Evolutionary conservation across 2,797 vertebrate species (phyloP).

Genomic region (Acropternis orthonyx): DNA sequence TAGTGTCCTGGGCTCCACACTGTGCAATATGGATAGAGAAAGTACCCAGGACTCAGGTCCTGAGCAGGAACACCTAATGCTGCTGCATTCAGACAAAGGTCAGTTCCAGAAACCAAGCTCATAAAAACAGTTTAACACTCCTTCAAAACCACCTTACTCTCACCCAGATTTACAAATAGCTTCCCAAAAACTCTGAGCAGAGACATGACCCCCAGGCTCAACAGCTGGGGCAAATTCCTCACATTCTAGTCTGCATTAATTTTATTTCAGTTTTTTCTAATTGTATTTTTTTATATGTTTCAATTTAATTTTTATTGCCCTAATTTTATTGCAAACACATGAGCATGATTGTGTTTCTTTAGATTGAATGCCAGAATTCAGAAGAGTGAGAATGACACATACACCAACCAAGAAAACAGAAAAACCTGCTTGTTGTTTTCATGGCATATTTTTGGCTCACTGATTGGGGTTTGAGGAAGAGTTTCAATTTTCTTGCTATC

Average conservation of each 20-base stretch:
- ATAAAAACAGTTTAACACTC: not conserved
- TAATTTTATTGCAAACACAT: not conserved
- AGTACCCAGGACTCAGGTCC: not conserved
- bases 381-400: not conserved
- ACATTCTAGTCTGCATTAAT: not conserved
- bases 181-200: not conserved
- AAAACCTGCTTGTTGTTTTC: not conserved
- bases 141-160: not conserved
- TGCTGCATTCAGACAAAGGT: not conserved
- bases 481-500: slow-evolving; percentile 33
- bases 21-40: rapidly evolving
- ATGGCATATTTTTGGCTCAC: not conserved
- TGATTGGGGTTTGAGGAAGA: not conserved
- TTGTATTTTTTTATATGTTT: not conserved
- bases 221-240: not conserved
- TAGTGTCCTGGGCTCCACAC: not conserved
- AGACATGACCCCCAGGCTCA: not conserved
- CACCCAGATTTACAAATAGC: not conserved
- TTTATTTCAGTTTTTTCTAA: not conserved
- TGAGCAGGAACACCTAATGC: not conserved
- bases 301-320: not conserved
- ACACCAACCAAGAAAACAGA: not conserved
- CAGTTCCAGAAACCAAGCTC: not conserved
- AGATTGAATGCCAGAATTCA: not conserved
- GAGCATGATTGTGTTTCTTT: not conserved